These are phyloP conservation scores for Limanda limanda DNA, from an alignment of 2,113 vertebrate genomes.

Conservation along the genomic window DNA sequence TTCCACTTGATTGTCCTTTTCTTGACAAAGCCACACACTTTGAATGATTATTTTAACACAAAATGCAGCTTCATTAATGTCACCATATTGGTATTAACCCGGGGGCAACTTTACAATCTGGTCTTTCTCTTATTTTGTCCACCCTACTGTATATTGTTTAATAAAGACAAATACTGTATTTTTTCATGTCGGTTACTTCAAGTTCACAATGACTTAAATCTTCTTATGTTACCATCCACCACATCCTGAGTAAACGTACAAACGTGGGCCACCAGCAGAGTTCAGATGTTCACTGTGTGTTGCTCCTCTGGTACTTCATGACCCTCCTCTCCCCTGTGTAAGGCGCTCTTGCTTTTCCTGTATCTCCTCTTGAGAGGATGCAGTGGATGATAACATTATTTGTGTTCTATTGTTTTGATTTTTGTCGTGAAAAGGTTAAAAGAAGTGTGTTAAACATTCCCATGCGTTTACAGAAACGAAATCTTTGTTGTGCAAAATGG, in stretches of 20 bases:
- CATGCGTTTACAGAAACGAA: slow-evolving; percentile 48
- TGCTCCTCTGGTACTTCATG: neutral
- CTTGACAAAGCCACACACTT: neutral
- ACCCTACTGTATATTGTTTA: neutral
- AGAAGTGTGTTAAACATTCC: slow-evolving; percentile 59
- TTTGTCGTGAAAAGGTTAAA: slow-evolving; percentile 22
- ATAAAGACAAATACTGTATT: slow-evolving; percentile 35
- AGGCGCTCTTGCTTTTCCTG: slow-evolving; percentile 12
- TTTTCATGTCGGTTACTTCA: neutral
- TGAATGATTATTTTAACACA: neutral
- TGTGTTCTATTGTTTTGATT: slow-evolving; percentile 56
- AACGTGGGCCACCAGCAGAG: neutral
- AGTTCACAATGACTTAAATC: neutral
- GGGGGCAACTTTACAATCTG: neutral
- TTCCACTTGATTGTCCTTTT: slow-evolving; percentile 5
- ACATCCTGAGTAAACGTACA: neutral
- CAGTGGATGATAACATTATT: slow-evolving; percentile 68
- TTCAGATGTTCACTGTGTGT: slow-evolving; percentile 1
- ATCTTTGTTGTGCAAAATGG: slow-evolving; percentile 61
- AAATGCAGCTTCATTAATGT: neutral
- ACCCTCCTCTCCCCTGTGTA: neutral
- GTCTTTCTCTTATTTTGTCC: neutral
- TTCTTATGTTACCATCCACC: neutral
- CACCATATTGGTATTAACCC: neutral
- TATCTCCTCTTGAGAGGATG: slow-evolving; percentile 32